A percentile compares a stretch with the other conserved stretches of the same genome.
Conservation (phyloP, 2,888 invertebrate genomes). For the Pheosia gnoma region DNA sequence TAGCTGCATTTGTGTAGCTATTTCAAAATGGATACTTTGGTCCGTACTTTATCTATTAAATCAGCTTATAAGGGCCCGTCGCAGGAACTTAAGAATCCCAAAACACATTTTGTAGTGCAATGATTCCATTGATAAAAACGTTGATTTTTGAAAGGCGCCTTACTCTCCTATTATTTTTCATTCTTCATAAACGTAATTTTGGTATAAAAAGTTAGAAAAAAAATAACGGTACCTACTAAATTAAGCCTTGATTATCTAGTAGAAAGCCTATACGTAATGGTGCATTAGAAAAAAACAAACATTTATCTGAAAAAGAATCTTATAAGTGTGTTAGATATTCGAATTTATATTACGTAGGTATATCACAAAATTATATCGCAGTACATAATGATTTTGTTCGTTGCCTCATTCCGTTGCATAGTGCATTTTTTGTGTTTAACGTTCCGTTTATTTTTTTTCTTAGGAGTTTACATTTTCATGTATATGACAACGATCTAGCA, state of each 20-base stretch:
- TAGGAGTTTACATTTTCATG: conserved; percentile 7
- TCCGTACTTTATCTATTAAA: too few species aligned
- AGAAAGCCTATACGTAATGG: conserved; percentile 65
- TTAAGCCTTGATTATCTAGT: conserved; percentile 67
- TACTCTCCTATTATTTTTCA: too few species aligned
- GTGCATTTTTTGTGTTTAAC: conserved; percentile 21
- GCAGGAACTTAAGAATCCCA: too few species aligned
- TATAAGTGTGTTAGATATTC: conserved; percentile 35
- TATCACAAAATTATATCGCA: conserved; percentile 31
- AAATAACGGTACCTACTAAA: conserved; percentile 72
- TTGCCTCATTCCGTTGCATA: conserved; percentile 34
- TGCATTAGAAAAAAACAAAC: conserved; percentile 58
- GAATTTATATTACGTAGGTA: conserved; percentile 29
- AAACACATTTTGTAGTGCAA: background rate
- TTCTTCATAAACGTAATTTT: conserved; percentile 21
- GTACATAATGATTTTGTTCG: conserved; percentile 41
- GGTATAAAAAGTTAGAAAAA: conserved; percentile 45
- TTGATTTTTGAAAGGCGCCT: too few species aligned
- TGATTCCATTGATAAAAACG: too few species aligned
- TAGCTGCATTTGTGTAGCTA: too few species aligned
- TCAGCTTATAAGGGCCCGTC: conserved; percentile 25
- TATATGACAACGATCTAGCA: too few species aligned
- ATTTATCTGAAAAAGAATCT: conserved; percentile 29
- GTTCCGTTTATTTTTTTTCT: conserved; percentile 18
- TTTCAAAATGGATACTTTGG: too few species aligned